These are phyloP conservation scores for Astropecten irregularis DNA, from an alignment of 53 echinoderm and acorn worm species.

Conservation along the genomic window DNA sequence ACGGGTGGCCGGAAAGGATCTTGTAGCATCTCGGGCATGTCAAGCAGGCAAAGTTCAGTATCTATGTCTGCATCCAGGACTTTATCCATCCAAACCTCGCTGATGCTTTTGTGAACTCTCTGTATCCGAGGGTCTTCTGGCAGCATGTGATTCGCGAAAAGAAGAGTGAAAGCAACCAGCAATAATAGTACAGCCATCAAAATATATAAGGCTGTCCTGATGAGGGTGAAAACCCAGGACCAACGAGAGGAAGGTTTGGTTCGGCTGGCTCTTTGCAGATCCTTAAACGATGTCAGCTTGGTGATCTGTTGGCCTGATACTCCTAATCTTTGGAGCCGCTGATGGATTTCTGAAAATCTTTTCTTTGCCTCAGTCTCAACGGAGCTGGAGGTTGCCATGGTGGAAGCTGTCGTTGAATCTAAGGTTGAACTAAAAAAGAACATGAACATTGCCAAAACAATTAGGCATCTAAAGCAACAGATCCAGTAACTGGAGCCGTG, in stretches of 20 bases:
- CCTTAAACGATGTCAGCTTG: slow-evolving; percentile 7
- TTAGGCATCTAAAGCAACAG: no score
- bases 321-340: slow-evolving; percentile 11
- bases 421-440: no score
- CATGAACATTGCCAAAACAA: no score
- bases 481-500: no score
- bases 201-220: background rate
- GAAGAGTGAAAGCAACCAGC: background rate
- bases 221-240: background rate
- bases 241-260: background rate
- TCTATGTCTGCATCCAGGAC: slow-evolving; percentile 45
- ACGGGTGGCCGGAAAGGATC: slow-evolving; percentile 86
- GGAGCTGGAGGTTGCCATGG: background rate
- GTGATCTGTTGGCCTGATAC: background rate
- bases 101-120: slow-evolving; percentile 41
- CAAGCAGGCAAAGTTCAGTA: slow-evolving; percentile 63
- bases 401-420: no score
- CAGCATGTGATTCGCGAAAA: slow-evolving; percentile 1
- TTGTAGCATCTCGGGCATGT: slow-evolving; percentile 60
- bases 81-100: slow-evolving; percentile 51
- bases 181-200: background rate
- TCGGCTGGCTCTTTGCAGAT: background rate
- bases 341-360: slow-evolving; percentile 30
- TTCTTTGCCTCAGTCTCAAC: background rate
- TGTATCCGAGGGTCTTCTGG: slow-evolving; percentile 34